A percentile compares a stretch with the other conserved stretches of the same genome.
Conservation (phyloP, 1,140 invertebrate species). For the Epicauta chinensis region DNA sequence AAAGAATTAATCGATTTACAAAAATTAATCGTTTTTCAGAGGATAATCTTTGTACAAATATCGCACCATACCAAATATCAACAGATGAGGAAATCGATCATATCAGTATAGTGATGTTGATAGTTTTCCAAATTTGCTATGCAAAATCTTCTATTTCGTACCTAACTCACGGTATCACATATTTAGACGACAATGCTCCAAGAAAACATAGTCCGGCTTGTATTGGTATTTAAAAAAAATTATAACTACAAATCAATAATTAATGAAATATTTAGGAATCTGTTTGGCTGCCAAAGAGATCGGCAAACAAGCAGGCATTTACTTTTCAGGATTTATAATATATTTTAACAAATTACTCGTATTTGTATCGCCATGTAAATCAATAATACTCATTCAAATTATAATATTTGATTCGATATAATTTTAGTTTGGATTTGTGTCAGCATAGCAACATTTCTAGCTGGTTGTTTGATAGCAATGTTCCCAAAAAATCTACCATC, state of each 20-base stretch:
- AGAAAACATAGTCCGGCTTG: constrained; percentile 2
- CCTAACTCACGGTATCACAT: constrained; percentile 58
- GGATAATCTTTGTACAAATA: constrained; percentile 18
- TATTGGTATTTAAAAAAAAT: constrained; percentile 6
- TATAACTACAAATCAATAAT: constrained; percentile 3
- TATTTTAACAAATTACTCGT: constrained; percentile 18
- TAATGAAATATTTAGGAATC: constrained; percentile 30
- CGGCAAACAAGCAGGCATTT: constrained; percentile 42
- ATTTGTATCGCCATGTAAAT: constrained; percentile 25
- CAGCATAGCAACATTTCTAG: constrained; percentile 48
- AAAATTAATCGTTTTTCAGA: no score
- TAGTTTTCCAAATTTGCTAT: constrained; percentile 51
- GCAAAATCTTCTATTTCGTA: constrained; percentile 56
- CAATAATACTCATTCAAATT: constrained; percentile 1
- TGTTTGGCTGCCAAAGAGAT: constrained; percentile 40
- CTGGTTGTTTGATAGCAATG: constrained; percentile 48
- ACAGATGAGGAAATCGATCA: constrained; percentile 34
- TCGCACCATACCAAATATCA: constrained; percentile 4
- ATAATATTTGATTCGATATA: not conserved
- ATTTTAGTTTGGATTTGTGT: constrained; percentile 54
- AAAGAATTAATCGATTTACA: not conserved
- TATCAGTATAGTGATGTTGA: constrained; percentile 48
- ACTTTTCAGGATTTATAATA: constrained; percentile 41
- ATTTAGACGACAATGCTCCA: constrained; percentile 53
- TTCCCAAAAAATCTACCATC: constrained; percentile 53